Percentiles rank a stretch among this genome's conserved stretches.
These are phyloP conservation scores for Mobula hypostoma DNA, from an alignment of 2,113 vertebrate species.

Conservation along the genomic window DNA sequence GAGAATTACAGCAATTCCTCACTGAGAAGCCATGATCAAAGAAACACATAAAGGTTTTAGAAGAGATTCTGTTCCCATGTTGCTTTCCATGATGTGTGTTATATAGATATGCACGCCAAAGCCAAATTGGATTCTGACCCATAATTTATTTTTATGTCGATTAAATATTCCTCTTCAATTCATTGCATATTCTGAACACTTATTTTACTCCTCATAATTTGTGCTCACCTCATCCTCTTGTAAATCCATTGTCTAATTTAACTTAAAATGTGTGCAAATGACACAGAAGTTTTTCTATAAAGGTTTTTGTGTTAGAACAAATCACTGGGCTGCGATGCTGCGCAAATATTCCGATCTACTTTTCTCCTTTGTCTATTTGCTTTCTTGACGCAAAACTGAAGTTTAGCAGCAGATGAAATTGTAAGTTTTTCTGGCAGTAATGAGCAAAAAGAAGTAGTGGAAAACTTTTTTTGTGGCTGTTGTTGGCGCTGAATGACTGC, in stretches of 20 bases:
- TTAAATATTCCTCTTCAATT: background rate
- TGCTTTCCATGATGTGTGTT: background rate
- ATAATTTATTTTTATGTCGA: background rate
- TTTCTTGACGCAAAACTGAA: constrained; percentile 23
- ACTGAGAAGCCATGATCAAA: constrained; percentile 55
- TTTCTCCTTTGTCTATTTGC: background rate
- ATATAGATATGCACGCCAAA: constrained; percentile 10
- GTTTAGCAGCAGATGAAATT: background rate
- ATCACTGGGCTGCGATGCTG: constrained; percentile 1
- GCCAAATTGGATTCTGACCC: constrained; percentile 16
- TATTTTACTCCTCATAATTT: background rate
- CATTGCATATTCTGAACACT: constrained; percentile 15
- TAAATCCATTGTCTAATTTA: background rate
- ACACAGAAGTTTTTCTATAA: background rate
- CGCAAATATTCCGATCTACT: constrained; percentile 20
- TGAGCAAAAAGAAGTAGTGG: background rate
- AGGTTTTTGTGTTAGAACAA: background rate
- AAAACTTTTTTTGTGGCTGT: background rate
- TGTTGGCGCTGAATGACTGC: constrained; percentile 29
- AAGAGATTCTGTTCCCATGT: constrained; percentile 8
- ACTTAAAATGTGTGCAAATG: background rate
- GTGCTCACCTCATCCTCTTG: background rate
- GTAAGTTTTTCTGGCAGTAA: background rate
- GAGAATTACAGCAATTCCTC: constrained; percentile 90
- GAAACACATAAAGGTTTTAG: background rate